These are phyloP conservation scores for Salmo trutta DNA, from an alignment of 2,797 vertebrate genomes.

Conservation along the genomic window DNA sequence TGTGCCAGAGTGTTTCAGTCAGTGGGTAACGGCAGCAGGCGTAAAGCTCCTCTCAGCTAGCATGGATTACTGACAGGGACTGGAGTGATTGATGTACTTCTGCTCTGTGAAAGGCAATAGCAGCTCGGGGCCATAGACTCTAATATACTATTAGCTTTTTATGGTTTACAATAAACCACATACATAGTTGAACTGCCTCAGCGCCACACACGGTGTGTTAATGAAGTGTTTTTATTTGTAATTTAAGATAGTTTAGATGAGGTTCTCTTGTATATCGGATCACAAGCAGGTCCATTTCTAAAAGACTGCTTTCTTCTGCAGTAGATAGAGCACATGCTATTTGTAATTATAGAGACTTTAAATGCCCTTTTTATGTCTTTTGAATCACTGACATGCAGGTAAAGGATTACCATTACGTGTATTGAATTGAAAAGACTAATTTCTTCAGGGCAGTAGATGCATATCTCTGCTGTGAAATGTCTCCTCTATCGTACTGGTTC, in stretches of 20 bases:
- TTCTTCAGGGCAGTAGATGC: conserved; percentile 12
- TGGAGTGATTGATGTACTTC: conserved; percentile 67
- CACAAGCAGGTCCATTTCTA: not conserved
- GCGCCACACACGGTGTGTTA: conserved; percentile 59
- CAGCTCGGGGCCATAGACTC: conserved; percentile 55
- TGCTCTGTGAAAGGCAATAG: conserved; percentile 48
- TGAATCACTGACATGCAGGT: not conserved
- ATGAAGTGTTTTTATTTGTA: conserved; percentile 70
- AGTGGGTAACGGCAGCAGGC: conserved; percentile 39
- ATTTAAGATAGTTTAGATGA: conserved; percentile 41
- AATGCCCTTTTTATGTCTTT: not conserved
- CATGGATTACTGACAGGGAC: conserved; percentile 54
- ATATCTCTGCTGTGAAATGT: conserved; percentile 25
- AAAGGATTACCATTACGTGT: not conserved
- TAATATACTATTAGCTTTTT: conserved; percentile 73
- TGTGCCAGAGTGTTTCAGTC: not conserved
- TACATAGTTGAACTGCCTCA: conserved; percentile 57
- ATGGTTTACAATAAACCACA: conserved; percentile 70
- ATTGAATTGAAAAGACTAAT: conserved; percentile 15
- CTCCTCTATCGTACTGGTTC: conserved; percentile 51
- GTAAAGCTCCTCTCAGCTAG: conserved; percentile 1
- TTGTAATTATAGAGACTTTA: not conserved
- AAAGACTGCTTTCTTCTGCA: not conserved
- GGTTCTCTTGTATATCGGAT: conserved; percentile 8
- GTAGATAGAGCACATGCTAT: too few relatives aligned